Percentiles rank a stretch among this genome's conserved stretches.
Evolutionary conservation across 2,888 invertebrate species (phyloP).

Genomic region (Deilephila elpenor): DNA sequence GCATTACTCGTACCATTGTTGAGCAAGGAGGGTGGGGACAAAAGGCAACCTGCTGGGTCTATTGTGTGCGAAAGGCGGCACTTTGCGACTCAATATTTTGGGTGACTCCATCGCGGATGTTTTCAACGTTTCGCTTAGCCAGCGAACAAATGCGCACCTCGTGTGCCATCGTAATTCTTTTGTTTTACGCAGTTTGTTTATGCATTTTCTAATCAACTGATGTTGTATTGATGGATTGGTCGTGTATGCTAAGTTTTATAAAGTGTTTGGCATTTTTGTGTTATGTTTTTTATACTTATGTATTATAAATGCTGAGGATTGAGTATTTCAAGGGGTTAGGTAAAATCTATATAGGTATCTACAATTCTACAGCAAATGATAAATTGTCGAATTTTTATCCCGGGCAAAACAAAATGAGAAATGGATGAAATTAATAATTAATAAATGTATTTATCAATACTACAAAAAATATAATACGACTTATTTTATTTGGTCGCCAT

Average conservation of each 20-base stretch:
- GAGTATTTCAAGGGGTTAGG: too few relatives aligned
- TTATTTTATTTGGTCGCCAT: too few relatives aligned
- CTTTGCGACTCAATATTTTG: conserved; percentile 83
- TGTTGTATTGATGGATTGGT: conserved; percentile 11
- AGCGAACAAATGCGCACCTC: conserved; percentile 77
- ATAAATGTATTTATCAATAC: too few relatives aligned
- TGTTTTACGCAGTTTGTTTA: conserved; percentile 64
- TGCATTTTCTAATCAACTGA: conserved; percentile 35
- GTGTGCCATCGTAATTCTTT: conserved; percentile 63
- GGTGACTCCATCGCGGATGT: conserved; percentile 61
- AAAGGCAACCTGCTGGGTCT: conserved; percentile 79
- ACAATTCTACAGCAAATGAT: too few relatives aligned
- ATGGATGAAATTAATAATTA: too few relatives aligned
- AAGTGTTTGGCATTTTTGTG: neutral
- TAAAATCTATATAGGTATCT: too few relatives aligned
- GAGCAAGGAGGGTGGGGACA: conserved; percentile 69
- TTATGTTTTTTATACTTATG: neutral
- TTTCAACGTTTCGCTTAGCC: conserved; percentile 59
- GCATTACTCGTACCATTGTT: conserved; percentile 75
- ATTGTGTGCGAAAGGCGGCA: conserved; percentile 77
- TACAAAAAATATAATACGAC: too few relatives aligned
- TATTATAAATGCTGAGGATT: too few relatives aligned
- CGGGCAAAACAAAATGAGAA: too few relatives aligned
- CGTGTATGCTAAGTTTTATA: neutral
- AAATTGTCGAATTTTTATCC: too few relatives aligned